Conservation (phyloP, 1,140 invertebrate species). For the Aphidius ervi region DNA sequence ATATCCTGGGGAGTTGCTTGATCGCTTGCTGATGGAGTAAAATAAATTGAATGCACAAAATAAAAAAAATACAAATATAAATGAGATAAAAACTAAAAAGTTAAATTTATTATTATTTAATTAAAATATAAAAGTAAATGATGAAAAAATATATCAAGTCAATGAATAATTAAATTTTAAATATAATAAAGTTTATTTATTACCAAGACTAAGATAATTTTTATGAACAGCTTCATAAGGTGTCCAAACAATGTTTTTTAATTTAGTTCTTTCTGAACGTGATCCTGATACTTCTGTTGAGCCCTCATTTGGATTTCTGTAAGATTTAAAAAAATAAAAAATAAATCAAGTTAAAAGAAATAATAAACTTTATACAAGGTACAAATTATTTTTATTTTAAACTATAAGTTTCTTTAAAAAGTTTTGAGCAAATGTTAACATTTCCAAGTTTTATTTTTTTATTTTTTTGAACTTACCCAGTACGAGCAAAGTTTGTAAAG, state of each 20-base stretch:
- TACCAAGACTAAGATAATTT: constrained; percentile 86
- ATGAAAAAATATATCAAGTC: background rate
- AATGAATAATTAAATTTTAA: constrained; percentile 8
- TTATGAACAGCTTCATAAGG: constrained; percentile 88
- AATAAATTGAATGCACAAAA: constrained; percentile 13
- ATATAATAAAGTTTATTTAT: constrained; percentile 25
- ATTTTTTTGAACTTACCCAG: constrained; percentile 72
- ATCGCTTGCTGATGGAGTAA: constrained; percentile 10
- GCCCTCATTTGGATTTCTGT: constrained; percentile 82
- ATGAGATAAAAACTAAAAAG: background rate
- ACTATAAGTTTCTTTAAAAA: constrained; percentile 1
- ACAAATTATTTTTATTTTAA: background rate
- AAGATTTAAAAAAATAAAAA: constrained; percentile 11
- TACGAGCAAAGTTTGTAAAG: constrained; percentile 94
- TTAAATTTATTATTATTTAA: background rate
- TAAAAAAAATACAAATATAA: constrained; percentile 6
- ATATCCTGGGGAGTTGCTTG: background rate
- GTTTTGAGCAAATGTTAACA: background rate
- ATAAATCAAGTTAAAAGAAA: background rate
- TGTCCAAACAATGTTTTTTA: constrained; percentile 86
- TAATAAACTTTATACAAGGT: background rate
- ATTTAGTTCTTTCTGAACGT: constrained; percentile 69
- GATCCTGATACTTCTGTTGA: constrained; percentile 62
- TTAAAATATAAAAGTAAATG: constrained; percentile 1
- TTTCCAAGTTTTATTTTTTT: background rate